Percentiles rank a stretch among this genome's conserved stretches.
Evolutionary conservation across 2,797 vertebrate species (phyloP).

Genomic region (Gila robusta): DNA sequence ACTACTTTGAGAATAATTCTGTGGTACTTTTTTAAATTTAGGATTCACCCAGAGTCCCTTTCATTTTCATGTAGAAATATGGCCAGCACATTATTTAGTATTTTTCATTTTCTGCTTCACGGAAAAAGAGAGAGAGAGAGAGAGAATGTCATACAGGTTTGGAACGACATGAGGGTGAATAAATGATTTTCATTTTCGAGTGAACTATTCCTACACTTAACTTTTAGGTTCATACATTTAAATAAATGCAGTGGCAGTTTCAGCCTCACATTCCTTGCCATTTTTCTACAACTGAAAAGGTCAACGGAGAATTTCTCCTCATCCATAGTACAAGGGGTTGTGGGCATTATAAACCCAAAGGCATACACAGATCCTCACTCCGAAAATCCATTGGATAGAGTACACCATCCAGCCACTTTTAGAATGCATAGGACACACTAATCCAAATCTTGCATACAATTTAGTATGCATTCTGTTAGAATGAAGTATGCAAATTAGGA

Average conservation of each 20-base stretch:
- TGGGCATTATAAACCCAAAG: conserved; percentile 10
- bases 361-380: conserved; percentile 5
- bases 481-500: conserved; percentile 1
- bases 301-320: conserved; percentile 7
- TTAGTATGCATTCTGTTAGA: conserved; percentile 2
- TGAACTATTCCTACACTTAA: conserved; percentile 32
- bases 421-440: not conserved
- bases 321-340: not conserved
- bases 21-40: not conserved
- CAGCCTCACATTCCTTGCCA: conserved; percentile 14
- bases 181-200: conserved; percentile 30
- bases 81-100: not conserved
- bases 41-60: not conserved
- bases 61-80: not conserved
- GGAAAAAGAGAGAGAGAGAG: not conserved
- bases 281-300: conserved; percentile 27
- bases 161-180: conserved; percentile 50
- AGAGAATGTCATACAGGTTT: conserved; percentile 60
- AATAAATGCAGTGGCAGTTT: conserved; percentile 15
- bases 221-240: conserved; percentile 27
- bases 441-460: not conserved
- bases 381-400: conserved; percentile 5
- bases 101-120: not conserved
- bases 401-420: not conserved
- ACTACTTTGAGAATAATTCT: not conserved